Conservation (phyloP, 2,113 vertebrate species). For the Ophiodon elongatus region DNA sequence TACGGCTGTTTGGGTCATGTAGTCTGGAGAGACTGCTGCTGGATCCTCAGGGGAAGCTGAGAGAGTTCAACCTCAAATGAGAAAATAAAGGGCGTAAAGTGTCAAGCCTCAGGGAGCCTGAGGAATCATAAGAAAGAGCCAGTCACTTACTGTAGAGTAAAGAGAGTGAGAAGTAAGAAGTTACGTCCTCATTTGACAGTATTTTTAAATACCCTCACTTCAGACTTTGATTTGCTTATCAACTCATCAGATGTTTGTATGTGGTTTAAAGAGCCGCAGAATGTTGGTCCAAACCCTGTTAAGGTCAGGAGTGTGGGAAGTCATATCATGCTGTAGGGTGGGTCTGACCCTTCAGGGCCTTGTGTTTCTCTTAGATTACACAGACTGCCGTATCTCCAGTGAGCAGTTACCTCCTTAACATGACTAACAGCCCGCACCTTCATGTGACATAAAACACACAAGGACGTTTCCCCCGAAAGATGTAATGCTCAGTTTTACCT, state of each 20-base stretch:
- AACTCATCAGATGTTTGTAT: neutral
- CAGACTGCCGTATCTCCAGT: slow-evolving; percentile 22
- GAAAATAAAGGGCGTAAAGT: neutral
- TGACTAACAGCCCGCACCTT: neutral
- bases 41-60: neutral
- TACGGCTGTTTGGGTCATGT: neutral
- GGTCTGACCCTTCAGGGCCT: slow-evolving; percentile 1
- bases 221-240: neutral
- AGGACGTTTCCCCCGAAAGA: rapidly evolving
- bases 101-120: neutral
- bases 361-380: slow-evolving; percentile 47
- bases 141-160: neutral
- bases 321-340: neutral
- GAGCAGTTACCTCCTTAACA: slow-evolving; percentile 4
- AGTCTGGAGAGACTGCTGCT: neutral
- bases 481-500: too few relatives aligned
- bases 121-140: neutral
- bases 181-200: neutral
- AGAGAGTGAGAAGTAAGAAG: neutral
- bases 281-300: neutral
- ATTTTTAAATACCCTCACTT: neutral
- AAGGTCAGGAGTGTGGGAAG: neutral
- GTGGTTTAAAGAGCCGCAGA: neutral
- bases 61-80: neutral
- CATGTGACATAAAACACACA: neutral